Evolutionary conservation across 2,797 vertebrate genomes (phyloP).

Genomic region (Notamacropus eugenii): DNA sequence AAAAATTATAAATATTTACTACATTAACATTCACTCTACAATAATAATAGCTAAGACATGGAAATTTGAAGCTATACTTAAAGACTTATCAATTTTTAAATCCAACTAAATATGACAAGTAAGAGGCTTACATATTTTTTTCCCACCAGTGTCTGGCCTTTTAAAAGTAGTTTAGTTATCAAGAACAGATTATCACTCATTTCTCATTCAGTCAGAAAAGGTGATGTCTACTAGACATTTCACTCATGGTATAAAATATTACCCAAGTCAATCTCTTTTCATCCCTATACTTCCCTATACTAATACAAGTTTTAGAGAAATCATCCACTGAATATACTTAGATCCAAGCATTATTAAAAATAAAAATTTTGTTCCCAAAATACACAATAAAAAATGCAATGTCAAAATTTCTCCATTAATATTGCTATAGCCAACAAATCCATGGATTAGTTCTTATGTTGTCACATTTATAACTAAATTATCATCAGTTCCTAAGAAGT

Average conservation of each 20-base stretch:
- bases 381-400: slow-evolving; percentile 17
- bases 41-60: slow-evolving; percentile 36
- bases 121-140: slow-evolving; percentile 30
- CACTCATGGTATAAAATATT: neutral
- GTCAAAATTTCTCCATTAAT: slow-evolving; percentile 26
- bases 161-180: slow-evolving; percentile 38
- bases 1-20: slow-evolving; percentile 36
- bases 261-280: slow-evolving; percentile 7
- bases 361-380: slow-evolving; percentile 37
- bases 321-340: slow-evolving; percentile 7
- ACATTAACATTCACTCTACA: neutral
- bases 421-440: neutral
- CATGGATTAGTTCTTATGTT: neutral
- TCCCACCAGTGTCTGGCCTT: slow-evolving; percentile 38
- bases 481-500: slow-evolving; percentile 23
- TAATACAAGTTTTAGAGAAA: slow-evolving; percentile 25
- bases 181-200: slow-evolving; percentile 17
- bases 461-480: slow-evolving; percentile 28
- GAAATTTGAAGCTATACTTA: slow-evolving; percentile 31
- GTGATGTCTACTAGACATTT: slow-evolving; percentile 39
- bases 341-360: slow-evolving; percentile 8
- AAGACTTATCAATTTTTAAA: slow-evolving; percentile 44
- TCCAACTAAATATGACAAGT: slow-evolving; percentile 13
- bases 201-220: slow-evolving; percentile 39
- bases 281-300: slow-evolving; percentile 1